Base-by-base conservation (phyloP, 2,113 vertebrate species). In the Gallinago jamesoni region DNA sequence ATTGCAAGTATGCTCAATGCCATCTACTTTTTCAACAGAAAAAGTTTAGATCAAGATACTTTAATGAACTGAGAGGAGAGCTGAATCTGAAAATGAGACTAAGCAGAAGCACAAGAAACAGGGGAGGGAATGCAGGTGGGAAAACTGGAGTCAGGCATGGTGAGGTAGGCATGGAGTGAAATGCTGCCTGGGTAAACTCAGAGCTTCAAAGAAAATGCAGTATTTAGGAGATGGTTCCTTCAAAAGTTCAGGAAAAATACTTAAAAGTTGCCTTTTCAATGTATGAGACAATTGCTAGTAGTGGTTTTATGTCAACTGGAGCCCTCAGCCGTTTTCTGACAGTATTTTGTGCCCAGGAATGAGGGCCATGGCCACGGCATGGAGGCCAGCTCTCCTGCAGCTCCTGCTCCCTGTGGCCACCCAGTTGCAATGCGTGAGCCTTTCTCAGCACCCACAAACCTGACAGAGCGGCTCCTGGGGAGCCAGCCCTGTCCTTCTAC, bases 351-450 rank as follows among this genome's bases (percentile, higher is more conserved):
- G 56, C 35, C 11, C 33, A 37, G 59, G 12, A 45, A 1, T 4
- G 63, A 37, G 28, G 45, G 18, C 14, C n/a, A 12, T 6, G 15
- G n/a, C 22, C 6, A 3, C 2, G 7, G 6, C 0, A 1, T 39
- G 1, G 14, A 70, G 33, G n/a, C n/a, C 79, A 50, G 31, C 28
- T 64, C 37, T 75, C 23, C 64, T 48, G 45, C 43, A 64, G 15
- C 27, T 41, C 30, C 33, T 30, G 11, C 47, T 59, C 25, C 7
- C 1, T 14, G 28, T 78, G 39, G 35, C 47, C 24, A 12, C 41
- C 21, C 43, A 16, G 4, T 8, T 84, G 37, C 63, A 55, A 31
- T 4, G 19, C 37, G 19, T 17, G 23, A 33, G n/a, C 45, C 80
- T 69, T 67, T 33, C 62, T 80, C 12, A 57, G 59, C 35, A 16